These are phyloP conservation scores for Cyphomyrus plagiostoma DNA, from an alignment of 2,113 vertebrate genomes.

Conservation along the genomic window DNA sequence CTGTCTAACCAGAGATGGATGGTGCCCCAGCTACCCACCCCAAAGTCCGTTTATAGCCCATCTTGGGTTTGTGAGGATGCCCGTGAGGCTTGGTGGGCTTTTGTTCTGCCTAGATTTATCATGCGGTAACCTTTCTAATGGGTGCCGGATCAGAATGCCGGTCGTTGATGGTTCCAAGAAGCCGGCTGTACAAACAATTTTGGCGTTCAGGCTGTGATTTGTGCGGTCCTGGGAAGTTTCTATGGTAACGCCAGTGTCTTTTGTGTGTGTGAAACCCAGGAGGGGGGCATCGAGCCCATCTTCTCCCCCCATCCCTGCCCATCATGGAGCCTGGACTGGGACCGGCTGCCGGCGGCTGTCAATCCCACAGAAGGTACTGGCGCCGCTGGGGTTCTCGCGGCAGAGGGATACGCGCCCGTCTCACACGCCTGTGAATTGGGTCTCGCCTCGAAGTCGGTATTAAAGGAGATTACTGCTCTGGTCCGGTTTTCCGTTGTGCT, in stretches of 20 bases:
- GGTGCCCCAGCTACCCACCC: not conserved
- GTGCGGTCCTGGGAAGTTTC: not conserved
- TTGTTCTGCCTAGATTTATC: not conserved
- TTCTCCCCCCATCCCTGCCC: conserved; percentile 77
- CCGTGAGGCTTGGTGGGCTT: not conserved
- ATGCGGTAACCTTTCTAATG: not conserved
- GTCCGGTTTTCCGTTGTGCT: not conserved
- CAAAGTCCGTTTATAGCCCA: not conserved
- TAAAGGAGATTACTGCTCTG: not conserved
- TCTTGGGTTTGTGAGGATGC: not conserved
- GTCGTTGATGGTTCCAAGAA: not conserved
- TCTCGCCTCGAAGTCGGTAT: not conserved
- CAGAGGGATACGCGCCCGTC: not conserved
- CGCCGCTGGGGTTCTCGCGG: not conserved
- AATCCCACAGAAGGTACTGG: conserved; percentile 86
- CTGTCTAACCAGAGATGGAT: not conserved
- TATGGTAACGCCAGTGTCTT: conserved; percentile 10
- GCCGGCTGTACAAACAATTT: not conserved
- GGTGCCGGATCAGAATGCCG: not conserved
- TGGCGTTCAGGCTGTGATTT: not conserved
- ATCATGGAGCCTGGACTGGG: conserved; percentile 79
- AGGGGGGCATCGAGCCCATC: conserved; percentile 74
- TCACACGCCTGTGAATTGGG: not conserved
- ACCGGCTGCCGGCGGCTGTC: conserved; percentile 73
- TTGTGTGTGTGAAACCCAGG: conserved; percentile 50